A percentile compares a stretch with the other conserved stretches of the same genome.
These are phyloP conservation scores for Drosophila pruinosa DNA, from an alignment of 1,140 invertebrate genomes.

Conservation along the genomic window DNA sequence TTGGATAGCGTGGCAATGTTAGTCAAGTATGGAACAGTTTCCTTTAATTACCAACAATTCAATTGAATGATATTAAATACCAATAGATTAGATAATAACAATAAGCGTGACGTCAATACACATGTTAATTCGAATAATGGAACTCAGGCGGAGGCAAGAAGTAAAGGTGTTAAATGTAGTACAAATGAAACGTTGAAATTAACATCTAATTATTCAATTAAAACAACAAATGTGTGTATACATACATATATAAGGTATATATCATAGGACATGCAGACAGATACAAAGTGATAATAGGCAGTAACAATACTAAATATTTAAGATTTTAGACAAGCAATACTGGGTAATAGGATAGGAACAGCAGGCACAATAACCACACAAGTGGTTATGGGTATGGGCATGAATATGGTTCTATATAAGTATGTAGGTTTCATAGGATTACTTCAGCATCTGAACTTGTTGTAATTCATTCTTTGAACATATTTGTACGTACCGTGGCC, in stretches of 20 bases:
- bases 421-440: conserved; percentile 29
- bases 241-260: neutral
- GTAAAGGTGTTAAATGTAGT: conserved; percentile 13
- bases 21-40: conserved; percentile 23
- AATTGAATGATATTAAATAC: conserved; percentile 16
- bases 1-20: neutral
- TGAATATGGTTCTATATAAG: conserved; percentile 2
- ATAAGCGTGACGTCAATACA: conserved; percentile 23
- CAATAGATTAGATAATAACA: neutral
- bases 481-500: conserved; percentile 92
- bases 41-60: conserved; percentile 4
- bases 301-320: neutral
- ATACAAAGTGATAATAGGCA: conserved; percentile 6
- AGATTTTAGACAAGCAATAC: neutral
- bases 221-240: neutral
- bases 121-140: conserved; percentile 21
- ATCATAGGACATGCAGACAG: conserved; percentile 45
- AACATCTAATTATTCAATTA: conserved; percentile 37
- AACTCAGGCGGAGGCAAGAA: neutral
- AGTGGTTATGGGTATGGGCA: conserved; percentile 4
- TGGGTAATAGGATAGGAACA: conserved; percentile 14
- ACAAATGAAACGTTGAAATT: conserved; percentile 21
- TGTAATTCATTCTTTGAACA: conserved; percentile 70
- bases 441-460: conserved; percentile 36
- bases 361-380: conserved; percentile 21